phyloP scores from a whole-genome alignment of 2,113 vertebrate genomes.

The Brevimyrus niger region DNA sequence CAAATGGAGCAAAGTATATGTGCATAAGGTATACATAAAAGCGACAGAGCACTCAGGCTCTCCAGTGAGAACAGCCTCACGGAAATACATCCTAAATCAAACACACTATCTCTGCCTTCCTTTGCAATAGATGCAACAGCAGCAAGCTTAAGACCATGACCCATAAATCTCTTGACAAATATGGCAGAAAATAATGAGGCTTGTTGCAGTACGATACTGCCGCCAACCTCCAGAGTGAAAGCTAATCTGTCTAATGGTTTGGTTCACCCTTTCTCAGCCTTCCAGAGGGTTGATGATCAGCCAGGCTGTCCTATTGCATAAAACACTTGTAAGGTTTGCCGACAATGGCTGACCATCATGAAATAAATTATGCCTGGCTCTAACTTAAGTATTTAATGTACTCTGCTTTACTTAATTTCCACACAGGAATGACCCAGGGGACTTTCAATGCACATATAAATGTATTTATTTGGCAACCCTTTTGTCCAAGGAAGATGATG shows the following conservation, averaged over 20 bases:
- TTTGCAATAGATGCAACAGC: neutral
- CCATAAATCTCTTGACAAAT: conserved; percentile 2
- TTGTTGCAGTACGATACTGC: neutral
- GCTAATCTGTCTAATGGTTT: neutral
- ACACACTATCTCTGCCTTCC: neutral
- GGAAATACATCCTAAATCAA: conserved; percentile 5
- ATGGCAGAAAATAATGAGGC: neutral
- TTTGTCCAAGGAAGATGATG: neutral
- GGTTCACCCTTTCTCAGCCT: neutral
- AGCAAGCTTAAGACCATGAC: neutral
- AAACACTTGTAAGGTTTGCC: neutral
- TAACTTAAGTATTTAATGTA: neutral
- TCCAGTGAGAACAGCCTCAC: neutral
- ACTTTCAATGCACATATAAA: neutral
- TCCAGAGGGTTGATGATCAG: neutral
- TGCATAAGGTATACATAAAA: neutral
- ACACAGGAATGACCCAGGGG: neutral
- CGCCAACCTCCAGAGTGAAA: neutral
- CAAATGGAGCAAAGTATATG: neutral
- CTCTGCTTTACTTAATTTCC: neutral
- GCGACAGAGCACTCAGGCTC: neutral
- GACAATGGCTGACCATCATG: neutral
- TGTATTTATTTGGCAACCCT: neutral
- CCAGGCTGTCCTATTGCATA: neutral
- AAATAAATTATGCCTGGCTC: neutral